Evolutionary conservation across 2,797 vertebrate species (phyloP).

Genomic region (Naso thynnoides): DNA sequence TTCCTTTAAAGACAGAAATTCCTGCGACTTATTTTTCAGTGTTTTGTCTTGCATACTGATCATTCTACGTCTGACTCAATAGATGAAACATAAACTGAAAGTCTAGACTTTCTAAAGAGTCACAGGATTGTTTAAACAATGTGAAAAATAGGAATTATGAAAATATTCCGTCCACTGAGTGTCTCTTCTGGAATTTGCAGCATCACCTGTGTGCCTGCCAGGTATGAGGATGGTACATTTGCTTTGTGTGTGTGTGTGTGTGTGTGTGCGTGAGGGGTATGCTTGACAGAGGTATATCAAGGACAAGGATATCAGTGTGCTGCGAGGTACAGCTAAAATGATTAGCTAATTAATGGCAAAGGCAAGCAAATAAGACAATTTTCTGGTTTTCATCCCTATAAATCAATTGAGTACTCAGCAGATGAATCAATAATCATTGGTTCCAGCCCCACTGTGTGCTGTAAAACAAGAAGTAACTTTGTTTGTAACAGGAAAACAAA

Average conservation of each 20-base stretch:
- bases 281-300: too few species aligned
- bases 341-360: too few species aligned
- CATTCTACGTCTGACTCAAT: slow-evolving; percentile 17
- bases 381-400: neutral
- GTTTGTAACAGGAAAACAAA: neutral
- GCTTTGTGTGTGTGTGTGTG: neutral
- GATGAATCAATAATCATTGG: neutral
- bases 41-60: slow-evolving; percentile 38
- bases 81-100: slow-evolving; percentile 19
- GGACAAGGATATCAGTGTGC: neutral
- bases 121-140: slow-evolving; percentile 11
- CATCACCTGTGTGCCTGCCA: slow-evolving; percentile 5
- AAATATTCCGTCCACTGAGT: slow-evolving; percentile 4
- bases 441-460: neutral
- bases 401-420: neutral
- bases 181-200: slow-evolving; percentile 28
- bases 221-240: neutral
- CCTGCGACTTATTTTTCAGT: slow-evolving; percentile 34
- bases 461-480: neutral
- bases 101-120: slow-evolving; percentile 16
- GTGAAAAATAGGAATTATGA: slow-evolving; percentile 17
- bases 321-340: neutral
- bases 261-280: too few species aligned
- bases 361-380: too few species aligned
- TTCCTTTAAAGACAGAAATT: slow-evolving; percentile 59